Conservation (phyloP, 1,140 invertebrate genomes). For the Gonatopus flavifemur region DNA sequence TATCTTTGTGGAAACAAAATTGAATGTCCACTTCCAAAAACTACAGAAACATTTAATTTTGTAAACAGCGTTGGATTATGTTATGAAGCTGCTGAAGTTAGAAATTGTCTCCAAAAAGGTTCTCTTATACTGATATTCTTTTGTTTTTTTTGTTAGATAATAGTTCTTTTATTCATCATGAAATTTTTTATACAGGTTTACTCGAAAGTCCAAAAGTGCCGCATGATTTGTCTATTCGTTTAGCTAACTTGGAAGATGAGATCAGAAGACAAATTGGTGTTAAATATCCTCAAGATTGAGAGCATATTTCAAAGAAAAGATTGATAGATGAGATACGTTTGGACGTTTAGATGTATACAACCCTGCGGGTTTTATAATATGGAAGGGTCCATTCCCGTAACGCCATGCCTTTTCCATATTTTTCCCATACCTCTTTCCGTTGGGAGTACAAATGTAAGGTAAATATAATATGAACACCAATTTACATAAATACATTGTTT, state of each 20-base stretch:
- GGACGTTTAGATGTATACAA: too few species aligned
- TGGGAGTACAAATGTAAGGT: too few species aligned
- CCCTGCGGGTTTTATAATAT: too few species aligned
- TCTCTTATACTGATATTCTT: background rate
- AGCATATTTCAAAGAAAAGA: background rate
- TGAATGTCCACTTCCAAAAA: conserved; percentile 61
- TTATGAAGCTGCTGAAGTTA: conserved; percentile 75
- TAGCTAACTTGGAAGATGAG: conserved; percentile 69
- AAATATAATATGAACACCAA: too few species aligned
- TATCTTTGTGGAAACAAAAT: conserved; percentile 41
- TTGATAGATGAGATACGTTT: background rate
- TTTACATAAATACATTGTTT: too few species aligned
- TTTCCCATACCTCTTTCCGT: too few species aligned
- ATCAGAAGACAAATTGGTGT: conserved; percentile 70
- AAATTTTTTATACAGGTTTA: conserved; percentile 55
- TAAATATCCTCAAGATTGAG: conserved; percentile 47
- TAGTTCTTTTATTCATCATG: conserved; percentile 13
- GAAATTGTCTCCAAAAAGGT: conserved; percentile 68
- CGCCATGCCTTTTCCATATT: too few species aligned
- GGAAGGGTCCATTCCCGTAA: too few species aligned
- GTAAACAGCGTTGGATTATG: conserved; percentile 70
- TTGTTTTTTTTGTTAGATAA: background rate
- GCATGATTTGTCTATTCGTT: conserved; percentile 63
- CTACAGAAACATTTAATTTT: conserved; percentile 62
- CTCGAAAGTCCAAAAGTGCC: conserved; percentile 65